Conservation (phyloP, 2,888 invertebrate genomes). For the Lithophane semibrunnea region DNA sequence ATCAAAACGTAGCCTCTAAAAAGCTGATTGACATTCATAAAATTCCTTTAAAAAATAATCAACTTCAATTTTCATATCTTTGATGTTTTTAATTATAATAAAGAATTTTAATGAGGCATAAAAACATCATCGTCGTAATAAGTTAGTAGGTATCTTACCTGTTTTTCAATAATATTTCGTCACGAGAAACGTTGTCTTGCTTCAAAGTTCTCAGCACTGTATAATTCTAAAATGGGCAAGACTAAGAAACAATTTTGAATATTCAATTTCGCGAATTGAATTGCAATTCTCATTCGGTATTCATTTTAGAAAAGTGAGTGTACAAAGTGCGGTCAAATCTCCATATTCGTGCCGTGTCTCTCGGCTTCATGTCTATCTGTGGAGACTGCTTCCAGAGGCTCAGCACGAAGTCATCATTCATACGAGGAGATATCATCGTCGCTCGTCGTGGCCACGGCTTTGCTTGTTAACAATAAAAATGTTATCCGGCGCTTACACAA, state of each 20-base stretch:
- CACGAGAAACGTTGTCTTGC: slow-evolving; percentile 1
- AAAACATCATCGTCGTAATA: slow-evolving; percentile 36
- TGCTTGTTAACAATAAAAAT: slow-evolving; percentile 91
- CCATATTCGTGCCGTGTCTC: slow-evolving; percentile 88
- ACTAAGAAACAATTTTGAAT: slow-evolving; percentile 53
- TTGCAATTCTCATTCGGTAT: slow-evolving; percentile 63
- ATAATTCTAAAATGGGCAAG: slow-evolving; percentile 40
- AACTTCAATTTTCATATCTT: slow-evolving; percentile 51
- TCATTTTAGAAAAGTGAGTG: slow-evolving; percentile 64
- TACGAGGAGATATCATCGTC: slow-evolving; percentile 89
- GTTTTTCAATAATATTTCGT: slow-evolving; percentile 28
- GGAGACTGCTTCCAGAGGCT: slow-evolving; percentile 85
- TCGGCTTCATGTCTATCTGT: slow-evolving; percentile 81
- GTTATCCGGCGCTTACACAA: slow-evolving; percentile 87
- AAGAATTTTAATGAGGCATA: slow-evolving; percentile 53
- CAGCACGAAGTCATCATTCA: slow-evolving; percentile 91
- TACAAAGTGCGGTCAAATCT: slow-evolving; percentile 73
- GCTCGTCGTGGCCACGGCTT: slow-evolving; percentile 86
- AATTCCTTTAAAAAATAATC: slow-evolving; percentile 44
- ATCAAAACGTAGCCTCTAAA: slow-evolving; percentile 44
- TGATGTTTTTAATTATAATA: slow-evolving; percentile 55
- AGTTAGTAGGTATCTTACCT: slow-evolving; percentile 22
- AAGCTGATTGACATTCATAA: slow-evolving; percentile 53
- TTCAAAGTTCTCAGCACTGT: slow-evolving; percentile 16
- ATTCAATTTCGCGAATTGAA: slow-evolving; percentile 57